Base-by-base conservation (phyloP, 2,888 invertebrate genomes). In the Phlogophora meticulosa region DNA sequence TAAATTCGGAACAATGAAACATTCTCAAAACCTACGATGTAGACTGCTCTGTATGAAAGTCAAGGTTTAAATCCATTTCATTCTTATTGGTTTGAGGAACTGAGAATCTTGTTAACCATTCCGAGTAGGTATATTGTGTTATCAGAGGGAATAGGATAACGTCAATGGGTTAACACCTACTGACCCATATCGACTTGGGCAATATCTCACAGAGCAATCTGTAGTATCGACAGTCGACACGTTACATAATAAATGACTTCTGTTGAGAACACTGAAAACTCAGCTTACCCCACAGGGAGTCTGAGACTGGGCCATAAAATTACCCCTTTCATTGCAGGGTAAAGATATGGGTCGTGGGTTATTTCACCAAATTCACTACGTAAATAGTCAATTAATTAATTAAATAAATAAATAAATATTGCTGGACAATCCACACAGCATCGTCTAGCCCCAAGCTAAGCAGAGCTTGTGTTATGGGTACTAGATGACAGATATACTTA, bases 231-330 rank as follows among this genome's bases (percentile, higher is more conserved):
- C 53, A 49, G 49, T 73, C 57, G 72, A 73, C 53, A 49, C 62
- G 45, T 56, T 68, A 45, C 68, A 69, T 74, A 62, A 75, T 63
- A 75, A 59, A 74, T 69, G 58, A 57, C 40, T 55, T 10, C 32
- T 48, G 51, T 56, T 22, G 51, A 24, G 48, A 28, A 2, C 28
- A 32, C 34, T 42, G 28, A 56, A 32, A 51, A 15, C 22, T 43
- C 42, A 43, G 32, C 17, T 42, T 28, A 51, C 43, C 38, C 48
- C 9, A 20, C 10, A 15, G 55, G 40, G 17, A 45, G 43, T 1
- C 5, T 22, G 15, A 34, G n/a, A 65, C 22, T n/a, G 20, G 32
- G 32, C 17, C 13, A 32, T 42, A 20, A 10, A 42, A 73, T 49
- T 13, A n/a, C 53, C 10, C 10, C 4, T 24, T 40, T 10, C 11